Evolutionary conservation across 2,113 vertebrate genomes (phyloP).

Genomic region (Thunnus thynnus): DNA sequence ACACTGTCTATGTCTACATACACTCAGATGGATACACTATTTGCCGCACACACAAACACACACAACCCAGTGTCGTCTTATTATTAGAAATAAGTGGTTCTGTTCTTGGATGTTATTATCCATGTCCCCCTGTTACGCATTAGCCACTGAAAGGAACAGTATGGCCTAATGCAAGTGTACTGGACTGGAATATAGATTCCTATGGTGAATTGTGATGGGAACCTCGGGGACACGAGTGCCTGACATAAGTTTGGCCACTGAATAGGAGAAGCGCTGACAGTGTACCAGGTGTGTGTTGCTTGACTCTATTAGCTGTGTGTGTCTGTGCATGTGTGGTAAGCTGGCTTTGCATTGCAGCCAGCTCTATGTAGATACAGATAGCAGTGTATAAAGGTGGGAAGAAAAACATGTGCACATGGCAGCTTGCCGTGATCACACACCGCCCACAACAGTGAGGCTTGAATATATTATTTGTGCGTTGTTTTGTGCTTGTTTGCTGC

Average conservation of each 20-base stretch:
- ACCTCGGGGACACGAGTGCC: slow-evolving; percentile 67
- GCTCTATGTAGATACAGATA: slow-evolving; percentile 63
- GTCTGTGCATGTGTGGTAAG: slow-evolving; percentile 37
- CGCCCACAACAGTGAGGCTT: slow-evolving; percentile 51
- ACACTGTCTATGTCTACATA: background rate
- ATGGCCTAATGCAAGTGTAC: slow-evolving; percentile 73
- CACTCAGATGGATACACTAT: background rate
- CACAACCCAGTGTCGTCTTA: slow-evolving; percentile 17
- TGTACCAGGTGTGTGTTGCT: slow-evolving; percentile 75
- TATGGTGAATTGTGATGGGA: slow-evolving; percentile 73
- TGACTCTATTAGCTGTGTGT: slow-evolving; percentile 63
- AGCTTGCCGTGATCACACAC: slow-evolving; percentile 73
- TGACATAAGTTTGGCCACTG: slow-evolving; percentile 77
- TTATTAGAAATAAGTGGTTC: slow-evolving; percentile 33
- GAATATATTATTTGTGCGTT: slow-evolving; percentile 50
- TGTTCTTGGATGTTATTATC: slow-evolving; percentile 71
- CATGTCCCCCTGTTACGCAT: slow-evolving; percentile 67
- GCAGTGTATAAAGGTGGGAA: slow-evolving; percentile 66
- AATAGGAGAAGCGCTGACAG: slow-evolving; percentile 77
- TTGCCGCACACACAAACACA: slow-evolving; percentile 27
- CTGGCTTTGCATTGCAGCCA: slow-evolving; percentile 54
- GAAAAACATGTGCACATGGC: slow-evolving; percentile 78
- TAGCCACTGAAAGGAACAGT: slow-evolving; percentile 76
- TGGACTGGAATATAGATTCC: slow-evolving; percentile 79
- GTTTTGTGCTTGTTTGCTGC: slow-evolving; percentile 39